Conservation (phyloP, 1,140 invertebrate species). For the Temnothorax longispinosus region DNA sequence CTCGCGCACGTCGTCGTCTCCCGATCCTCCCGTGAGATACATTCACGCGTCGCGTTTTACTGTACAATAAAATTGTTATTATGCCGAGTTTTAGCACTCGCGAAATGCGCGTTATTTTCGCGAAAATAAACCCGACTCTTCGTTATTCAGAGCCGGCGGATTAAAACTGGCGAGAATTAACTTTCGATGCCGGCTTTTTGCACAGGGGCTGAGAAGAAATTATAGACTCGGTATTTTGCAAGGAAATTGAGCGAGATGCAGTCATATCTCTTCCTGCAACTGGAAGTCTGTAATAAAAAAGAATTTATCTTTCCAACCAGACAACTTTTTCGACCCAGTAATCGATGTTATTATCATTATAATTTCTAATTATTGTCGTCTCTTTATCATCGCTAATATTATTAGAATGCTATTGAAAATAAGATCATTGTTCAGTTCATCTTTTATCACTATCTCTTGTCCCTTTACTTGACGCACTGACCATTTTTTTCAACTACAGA, state of each 20-base stretch:
- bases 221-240: not conserved
- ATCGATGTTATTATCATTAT: not conserved
- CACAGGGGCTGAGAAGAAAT: not conserved
- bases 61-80: slow-evolving; percentile 57
- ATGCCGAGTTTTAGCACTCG: slow-evolving; percentile 38
- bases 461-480: not conserved
- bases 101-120: slow-evolving; percentile 38
- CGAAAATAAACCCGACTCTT: slow-evolving; percentile 28
- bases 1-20: slow-evolving; percentile 22
- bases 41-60: slow-evolving; percentile 40
- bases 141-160: not conserved
- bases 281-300: not conserved
- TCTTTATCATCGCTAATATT: not conserved
- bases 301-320: not conserved
- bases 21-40: slow-evolving; percentile 39
- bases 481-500: not conserved
- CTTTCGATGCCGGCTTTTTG: not conserved
- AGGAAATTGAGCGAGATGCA: not conserved
- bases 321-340: not conserved
- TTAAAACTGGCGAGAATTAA: slow-evolving; percentile 6
- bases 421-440: not conserved
- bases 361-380: not conserved
- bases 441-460: not conserved
- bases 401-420: not conserved
- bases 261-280: not conserved